Base-by-base conservation (phyloP, 1,140 invertebrate species). In the Psix sp. region DNA sequence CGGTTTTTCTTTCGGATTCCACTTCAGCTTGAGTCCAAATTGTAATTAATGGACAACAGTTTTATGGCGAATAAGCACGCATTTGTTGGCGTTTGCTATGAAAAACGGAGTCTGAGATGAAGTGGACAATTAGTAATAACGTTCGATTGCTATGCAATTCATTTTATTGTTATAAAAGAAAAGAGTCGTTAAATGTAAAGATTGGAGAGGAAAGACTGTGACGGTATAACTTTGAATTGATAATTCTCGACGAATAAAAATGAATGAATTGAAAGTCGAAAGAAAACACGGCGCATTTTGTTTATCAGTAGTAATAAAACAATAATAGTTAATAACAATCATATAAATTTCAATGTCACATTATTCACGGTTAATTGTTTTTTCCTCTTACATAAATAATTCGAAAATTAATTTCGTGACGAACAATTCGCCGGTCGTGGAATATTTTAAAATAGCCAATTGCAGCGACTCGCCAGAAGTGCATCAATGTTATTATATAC, bases 331-430 rank as follows among this genome's bases (percentile, higher is more conserved):
- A 21, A 65, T 65, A 65, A 65, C 39, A 65, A 65, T 65, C 45
- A 39, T 39, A 13, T 40, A 54, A 18, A 20, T 36, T 31, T 39
- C 49, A 65, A 54, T 65, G 60, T 13, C 49, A 48, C 49, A 65
- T 65, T 48, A 65, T 65, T 56, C 42, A 56, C 49, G 14, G 42
- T 21, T 48, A 56, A 65, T 54, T 65, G 49, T 29, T 65, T 65
- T 54, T 65, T 46, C 60, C 49, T 54, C 51, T 39, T 56, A 66
- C 62, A 66, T 66, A 56, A 66, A 66, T 66, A 66, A 66, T 56
- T 56, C 29, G 43, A 39, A 48, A 56, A 66, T 66, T 66, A 66
- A 66, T 65, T 65, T 65, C 11, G 17, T 24, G 9, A 15, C 49
- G 33, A 31, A 17, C 60, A 39, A 38, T 52, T 52, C 36, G 59